phyloP scores from a whole-genome alignment of 2,888 invertebrate species.

The Noctuana brunneofusca region DNA sequence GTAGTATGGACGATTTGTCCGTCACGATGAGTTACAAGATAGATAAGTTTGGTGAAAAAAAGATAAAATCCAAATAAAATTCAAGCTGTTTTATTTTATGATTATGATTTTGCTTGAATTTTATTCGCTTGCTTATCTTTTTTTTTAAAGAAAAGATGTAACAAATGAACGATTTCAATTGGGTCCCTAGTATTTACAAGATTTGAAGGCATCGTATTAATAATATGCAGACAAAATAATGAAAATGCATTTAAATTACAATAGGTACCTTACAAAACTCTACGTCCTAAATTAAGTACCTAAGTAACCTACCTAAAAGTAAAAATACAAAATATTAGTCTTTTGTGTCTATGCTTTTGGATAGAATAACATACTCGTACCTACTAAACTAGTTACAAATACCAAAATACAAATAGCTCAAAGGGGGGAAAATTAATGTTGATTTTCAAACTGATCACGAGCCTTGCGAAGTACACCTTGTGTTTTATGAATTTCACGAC shows the following conservation, averaged over 20 bases:
- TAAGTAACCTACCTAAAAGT: background rate
- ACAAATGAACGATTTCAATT: too few species aligned
- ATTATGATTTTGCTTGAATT: too few species aligned
- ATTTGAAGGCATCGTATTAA: background rate
- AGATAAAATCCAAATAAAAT: too few species aligned
- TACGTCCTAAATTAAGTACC: background rate
- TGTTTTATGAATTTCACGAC: slow-evolving; percentile 90
- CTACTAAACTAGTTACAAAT: background rate
- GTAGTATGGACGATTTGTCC: too few species aligned
- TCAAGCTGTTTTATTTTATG: too few species aligned
- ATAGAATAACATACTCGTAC: background rate
- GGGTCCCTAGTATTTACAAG: background rate
- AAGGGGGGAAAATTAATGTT: slow-evolving; percentile 13
- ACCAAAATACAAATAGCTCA: background rate
- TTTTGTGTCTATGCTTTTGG: too few species aligned
- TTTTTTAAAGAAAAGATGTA: too few species aligned
- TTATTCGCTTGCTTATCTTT: too few species aligned
- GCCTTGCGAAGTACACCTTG: slow-evolving; percentile 89
- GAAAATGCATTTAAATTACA: too few species aligned
- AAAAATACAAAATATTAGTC: background rate
- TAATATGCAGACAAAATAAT: background rate
- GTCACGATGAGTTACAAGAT: too few species aligned
- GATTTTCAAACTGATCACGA: slow-evolving; percentile 86
- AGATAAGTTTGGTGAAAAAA: too few species aligned
- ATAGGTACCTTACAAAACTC: background rate